Evolutionary conservation across 2,888 invertebrate species (phyloP).

Genomic region (Harpalus rufipes): DNA sequence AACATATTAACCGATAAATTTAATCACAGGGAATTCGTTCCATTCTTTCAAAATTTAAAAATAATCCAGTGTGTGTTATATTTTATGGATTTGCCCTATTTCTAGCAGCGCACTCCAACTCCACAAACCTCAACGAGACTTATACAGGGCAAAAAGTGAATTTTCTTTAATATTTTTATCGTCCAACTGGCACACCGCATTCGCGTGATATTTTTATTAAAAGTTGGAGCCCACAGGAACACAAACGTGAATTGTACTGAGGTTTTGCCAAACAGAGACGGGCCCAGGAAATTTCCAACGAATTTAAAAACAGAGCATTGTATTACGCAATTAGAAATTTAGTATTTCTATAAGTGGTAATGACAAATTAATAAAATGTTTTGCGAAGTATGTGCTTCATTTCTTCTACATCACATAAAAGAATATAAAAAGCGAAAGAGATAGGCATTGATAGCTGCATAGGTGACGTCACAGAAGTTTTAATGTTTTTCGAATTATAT

Average conservation of each 20-base stretch:
- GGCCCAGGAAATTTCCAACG: not conserved
- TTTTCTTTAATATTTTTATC: conserved; percentile 71
- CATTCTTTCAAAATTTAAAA: conserved; percentile 3
- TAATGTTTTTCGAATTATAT: too few relatives aligned
- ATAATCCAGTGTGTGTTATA: conserved; percentile 14
- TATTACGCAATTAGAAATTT: too few relatives aligned
- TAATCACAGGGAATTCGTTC: not conserved
- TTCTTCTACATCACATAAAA: too few relatives aligned
- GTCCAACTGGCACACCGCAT: conserved; percentile 65
- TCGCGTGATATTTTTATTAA: conserved; percentile 69
- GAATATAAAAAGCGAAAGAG: too few relatives aligned
- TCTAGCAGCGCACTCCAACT: not conserved
- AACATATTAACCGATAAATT: not conserved
- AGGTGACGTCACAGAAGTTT: too few relatives aligned
- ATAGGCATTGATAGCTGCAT: too few relatives aligned
- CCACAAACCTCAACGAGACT: conserved; percentile 18
- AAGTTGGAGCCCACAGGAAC: conserved; percentile 50
- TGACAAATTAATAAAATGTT: too few relatives aligned
- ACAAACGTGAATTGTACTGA: conserved; percentile 29
- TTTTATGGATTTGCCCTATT: conserved; percentile 31
- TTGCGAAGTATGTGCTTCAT: too few relatives aligned
- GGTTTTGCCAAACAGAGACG: conserved; percentile 6
- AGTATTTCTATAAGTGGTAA: too few relatives aligned
- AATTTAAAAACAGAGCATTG: too few relatives aligned
- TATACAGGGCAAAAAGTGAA: conserved; percentile 68